Evolutionary conservation across 1,140 invertebrate genomes (phyloP).

Genomic region (Lordiphosa mommai): DNA sequence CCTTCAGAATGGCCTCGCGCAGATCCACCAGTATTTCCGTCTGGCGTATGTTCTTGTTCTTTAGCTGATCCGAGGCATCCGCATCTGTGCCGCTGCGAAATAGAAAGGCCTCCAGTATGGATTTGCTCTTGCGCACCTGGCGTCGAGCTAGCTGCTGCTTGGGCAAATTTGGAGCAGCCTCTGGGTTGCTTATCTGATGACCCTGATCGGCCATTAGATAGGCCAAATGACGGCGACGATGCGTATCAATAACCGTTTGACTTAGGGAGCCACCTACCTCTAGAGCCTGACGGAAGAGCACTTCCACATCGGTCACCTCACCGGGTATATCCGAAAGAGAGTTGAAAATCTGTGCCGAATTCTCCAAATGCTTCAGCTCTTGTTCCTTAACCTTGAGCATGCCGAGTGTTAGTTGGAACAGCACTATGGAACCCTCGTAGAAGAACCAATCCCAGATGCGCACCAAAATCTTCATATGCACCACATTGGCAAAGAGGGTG

Average conservation of each 20-base stretch:
- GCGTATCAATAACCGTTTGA: slow-evolving; percentile 93
- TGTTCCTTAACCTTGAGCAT: slow-evolving; percentile 97
- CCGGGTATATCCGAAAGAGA: slow-evolving; percentile 96
- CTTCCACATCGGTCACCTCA: slow-evolving; percentile 93
- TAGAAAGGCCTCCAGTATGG: slow-evolving; percentile 92
- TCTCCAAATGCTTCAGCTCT: slow-evolving; percentile 89
- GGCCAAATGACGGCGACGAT: slow-evolving; percentile 93
- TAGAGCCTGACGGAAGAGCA: slow-evolving; percentile 81
- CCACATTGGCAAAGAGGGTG: slow-evolving; percentile 97
- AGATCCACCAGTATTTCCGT: slow-evolving; percentile 96
- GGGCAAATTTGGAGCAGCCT: slow-evolving; percentile 92
- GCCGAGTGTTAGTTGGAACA: slow-evolving; percentile 97
- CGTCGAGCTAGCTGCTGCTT: slow-evolving; percentile 91
- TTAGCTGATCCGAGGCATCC: slow-evolving; percentile 86
- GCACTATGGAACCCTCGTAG: slow-evolving; percentile 94
- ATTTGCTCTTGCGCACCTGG: slow-evolving; percentile 95
- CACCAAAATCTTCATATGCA: slow-evolving; percentile 97
- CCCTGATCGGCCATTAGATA: slow-evolving; percentile 98
- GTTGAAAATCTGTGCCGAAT: slow-evolving; percentile 98
- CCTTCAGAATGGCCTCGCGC: slow-evolving; percentile 94
- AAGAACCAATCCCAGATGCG: slow-evolving; percentile 98
- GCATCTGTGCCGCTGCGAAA: slow-evolving; percentile 87
- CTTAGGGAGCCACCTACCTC: slow-evolving; percentile 87
- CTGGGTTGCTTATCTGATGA: slow-evolving; percentile 93
- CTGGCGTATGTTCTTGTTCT: slow-evolving; percentile 98